Base-by-base conservation (phyloP, 2,888 invertebrate species). In the Pollenia angustigena region DNA sequence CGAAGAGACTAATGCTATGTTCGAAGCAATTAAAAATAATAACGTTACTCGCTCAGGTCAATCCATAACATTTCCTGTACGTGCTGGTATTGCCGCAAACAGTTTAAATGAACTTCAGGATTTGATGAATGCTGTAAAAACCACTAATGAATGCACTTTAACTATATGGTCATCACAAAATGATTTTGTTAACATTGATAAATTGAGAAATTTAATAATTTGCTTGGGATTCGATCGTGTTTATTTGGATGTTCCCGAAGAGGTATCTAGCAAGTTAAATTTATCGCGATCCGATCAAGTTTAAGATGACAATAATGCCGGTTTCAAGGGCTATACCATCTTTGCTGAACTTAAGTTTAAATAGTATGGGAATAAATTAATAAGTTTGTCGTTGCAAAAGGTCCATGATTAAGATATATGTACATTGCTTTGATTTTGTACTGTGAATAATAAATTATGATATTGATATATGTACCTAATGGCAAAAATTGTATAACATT, bases 41-140 rank as follows among this genome's bases (percentile, higher is more conserved):
- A 91, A 91, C 74, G 89, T 93, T 12, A 89, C 89, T 9, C 87
- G 89, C 14, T 93, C 96, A 4, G 94, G 94, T n/a, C 96, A 96
- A 91, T 94, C 95, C 54, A 95, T 98, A 74, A 98, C 98, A 0
- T 98, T 97, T 90, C 96, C 98, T 0, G 96, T 97, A 4, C 94
- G 97, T 74, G 96, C 96, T 0, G 95, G 92, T 10, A 93, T 95
- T 32, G 96, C 96, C 0, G 96, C 96, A 0, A 94, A 96, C 90
- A 96, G 97, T 89, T 93, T 94, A 82, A 94, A 94, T 0, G 94
- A 94, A 6, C 92, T 98, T 14, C 92, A 95, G 16, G 94, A 94
- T 85, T 94, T 98, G 40, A 92, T 96, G 14, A 92, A 94, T 0
- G 94, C 91, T 4, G 89, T 93, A 0, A 91, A 91, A 54, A 88